Percentiles rank a stretch among this genome's conserved stretches.
Conservation (phyloP, 2,113 vertebrate species). For the Sinocyclocheilus rhinocerous region DNA sequence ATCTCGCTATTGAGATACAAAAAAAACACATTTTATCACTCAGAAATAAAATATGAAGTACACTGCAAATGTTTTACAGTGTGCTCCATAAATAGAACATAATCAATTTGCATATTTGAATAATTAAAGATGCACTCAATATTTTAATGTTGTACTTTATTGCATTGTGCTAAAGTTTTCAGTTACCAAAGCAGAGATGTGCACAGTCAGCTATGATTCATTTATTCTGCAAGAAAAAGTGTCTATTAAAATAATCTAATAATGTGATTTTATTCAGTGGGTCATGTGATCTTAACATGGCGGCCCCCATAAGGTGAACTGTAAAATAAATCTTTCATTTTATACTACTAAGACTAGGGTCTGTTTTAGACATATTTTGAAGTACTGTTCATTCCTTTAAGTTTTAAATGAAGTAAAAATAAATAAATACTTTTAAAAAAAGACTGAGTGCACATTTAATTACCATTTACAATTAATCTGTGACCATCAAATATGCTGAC, state of each 20-base stretch:
- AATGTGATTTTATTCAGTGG: neutral
- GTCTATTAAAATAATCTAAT: neutral
- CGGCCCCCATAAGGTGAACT: too few relatives aligned
- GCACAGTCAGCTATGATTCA: neutral
- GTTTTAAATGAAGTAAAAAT: neutral
- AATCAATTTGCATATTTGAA: too few relatives aligned
- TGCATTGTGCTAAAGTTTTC: neutral
- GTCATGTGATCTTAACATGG: neutral
- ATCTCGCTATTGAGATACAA: neutral
- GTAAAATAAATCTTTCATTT: too few relatives aligned
- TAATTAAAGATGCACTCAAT: neutral
- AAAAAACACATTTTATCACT: neutral
- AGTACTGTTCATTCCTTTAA: neutral
- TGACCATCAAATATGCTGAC: neutral
- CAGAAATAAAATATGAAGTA: neutral
- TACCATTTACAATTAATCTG: slow-evolving; percentile 2
- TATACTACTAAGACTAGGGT: neutral
- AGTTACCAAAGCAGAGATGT: neutral
- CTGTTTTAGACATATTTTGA: neutral
- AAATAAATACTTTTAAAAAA: neutral
- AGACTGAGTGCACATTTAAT: neutral
- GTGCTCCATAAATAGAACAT: neutral
- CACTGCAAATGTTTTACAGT: neutral
- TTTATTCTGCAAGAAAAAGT: neutral
- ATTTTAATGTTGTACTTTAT: neutral